Evolutionary conservation across 1,140 invertebrate genomes (phyloP).

Genomic region (Rhynchophorus ferrugineus): DNA sequence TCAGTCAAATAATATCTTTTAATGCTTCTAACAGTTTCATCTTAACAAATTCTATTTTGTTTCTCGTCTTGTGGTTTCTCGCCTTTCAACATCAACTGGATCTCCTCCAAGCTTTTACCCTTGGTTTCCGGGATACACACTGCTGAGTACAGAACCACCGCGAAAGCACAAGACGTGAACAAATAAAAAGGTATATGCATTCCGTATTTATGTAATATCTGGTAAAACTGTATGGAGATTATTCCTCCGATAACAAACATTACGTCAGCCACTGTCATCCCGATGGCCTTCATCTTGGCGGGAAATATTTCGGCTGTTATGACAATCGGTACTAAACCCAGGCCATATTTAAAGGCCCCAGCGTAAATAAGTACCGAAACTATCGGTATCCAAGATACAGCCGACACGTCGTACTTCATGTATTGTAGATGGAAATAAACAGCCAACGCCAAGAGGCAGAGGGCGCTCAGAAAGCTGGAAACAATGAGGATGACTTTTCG

Average conservation of each 20-base stretch:
- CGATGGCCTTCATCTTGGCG: conserved; percentile 47
- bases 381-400: conserved; percentile 28
- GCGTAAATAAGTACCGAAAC: conserved; percentile 30
- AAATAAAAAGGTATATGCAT: conserved; percentile 56
- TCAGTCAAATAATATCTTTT: no score
- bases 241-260: conserved; percentile 46
- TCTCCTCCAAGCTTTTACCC: conserved; percentile 65
- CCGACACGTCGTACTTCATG: conserved; percentile 13
- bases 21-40: no score
- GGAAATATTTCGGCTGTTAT: conserved; percentile 54
- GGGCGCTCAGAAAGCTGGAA: conserved; percentile 26
- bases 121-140: conserved; percentile 69
- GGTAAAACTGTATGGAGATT: conserved; percentile 59
- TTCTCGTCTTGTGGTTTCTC: conserved; percentile 4
- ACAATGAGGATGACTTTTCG: conserved; percentile 28
- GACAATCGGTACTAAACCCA: conserved; percentile 58
- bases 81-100: conserved; percentile 44
- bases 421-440: conserved; percentile 33
- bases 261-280: conserved; percentile 34
- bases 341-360: conserved; percentile 27
- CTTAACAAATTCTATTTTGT: no score
- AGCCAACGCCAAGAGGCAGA: conserved; percentile 27
- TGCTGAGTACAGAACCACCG: conserved; percentile 53
- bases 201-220: conserved; percentile 46
- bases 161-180: conserved; percentile 51